Evolutionary conservation across 2,888 invertebrate species (phyloP), one percentile per base, ranked within the genome.

Genomic region (Cheilosia pagana): DNA sequence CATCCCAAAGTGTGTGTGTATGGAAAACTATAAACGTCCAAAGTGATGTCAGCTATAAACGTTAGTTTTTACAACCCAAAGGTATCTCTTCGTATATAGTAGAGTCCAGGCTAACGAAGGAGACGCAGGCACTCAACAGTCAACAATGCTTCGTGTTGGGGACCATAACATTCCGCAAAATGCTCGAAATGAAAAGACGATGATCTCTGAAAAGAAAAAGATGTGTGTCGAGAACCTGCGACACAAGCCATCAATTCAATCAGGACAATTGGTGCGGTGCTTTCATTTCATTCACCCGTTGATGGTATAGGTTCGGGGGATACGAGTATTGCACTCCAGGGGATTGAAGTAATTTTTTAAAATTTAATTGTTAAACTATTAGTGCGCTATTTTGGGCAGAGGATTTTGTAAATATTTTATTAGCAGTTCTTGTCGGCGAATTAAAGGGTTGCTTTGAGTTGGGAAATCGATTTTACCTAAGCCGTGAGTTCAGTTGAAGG

Each of bases 31-130:
- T 83, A 83, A 83, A 78, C 79, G 62, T 83, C 53, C 53, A 75
- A 79, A 83, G 70, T 79, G 83, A 75, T 79, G 75, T 79, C 65
- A 41, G 63, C 79, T 48, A 79, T 83, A 83, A 83, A 79, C 68
- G 79, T 79, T 68, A 79, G 79, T 75, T 83, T 83, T 83, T 83
- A 83, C 83, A 60, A 74, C 74, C 63, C 63, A 5, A 72, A 72
- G 50, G 55, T 63, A 57, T 62, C n/a, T 14, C 43, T 14, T n/a
- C 28, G 12, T 35, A 28, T 4, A 23, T 6, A 8, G 55, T 59
- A 23, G 10, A 8, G 55, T 59, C 7, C 12, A 14, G n/a, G 7
- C 53, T 8, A 50, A 31, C 53, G 19, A 48, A 60, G 45, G 60
- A 28, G 52, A 65, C 50, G 52, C 28, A 63, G 57, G 65, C 41